Evolutionary conservation across 53 echinoderm and acorn worm species (phyloP).

Genomic region (Holothuria scabra): DNA sequence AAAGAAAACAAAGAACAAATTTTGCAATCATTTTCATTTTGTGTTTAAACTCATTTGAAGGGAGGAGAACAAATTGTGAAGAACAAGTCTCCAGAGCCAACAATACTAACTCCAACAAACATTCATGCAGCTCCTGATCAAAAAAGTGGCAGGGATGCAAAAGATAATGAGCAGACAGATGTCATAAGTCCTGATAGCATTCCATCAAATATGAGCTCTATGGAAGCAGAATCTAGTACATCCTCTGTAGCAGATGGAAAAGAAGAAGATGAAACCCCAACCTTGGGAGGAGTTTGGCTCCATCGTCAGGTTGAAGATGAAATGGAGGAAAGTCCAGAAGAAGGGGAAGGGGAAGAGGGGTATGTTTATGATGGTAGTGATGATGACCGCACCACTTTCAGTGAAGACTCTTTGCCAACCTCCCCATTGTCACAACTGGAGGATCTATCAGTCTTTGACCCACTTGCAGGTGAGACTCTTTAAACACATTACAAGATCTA

Average conservation of each 20-base stretch:
- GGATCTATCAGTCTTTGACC: slow-evolving; percentile 91
- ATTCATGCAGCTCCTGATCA: background rate
- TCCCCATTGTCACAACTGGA: slow-evolving; percentile 91
- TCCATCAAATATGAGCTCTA: too few species aligned
- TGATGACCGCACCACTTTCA: slow-evolving; percentile 90
- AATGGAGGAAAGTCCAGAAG: slow-evolving; percentile 53
- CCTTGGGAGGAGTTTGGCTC: slow-evolving; percentile 96
- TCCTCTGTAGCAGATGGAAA: too few species aligned
- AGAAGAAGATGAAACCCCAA: too few species aligned
- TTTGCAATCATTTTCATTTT: too few species aligned
- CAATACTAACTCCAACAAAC: slow-evolving; percentile 19
- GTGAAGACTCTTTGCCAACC: slow-evolving; percentile 93
- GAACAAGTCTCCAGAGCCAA: background rate
- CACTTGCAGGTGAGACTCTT: slow-evolving; percentile 67
- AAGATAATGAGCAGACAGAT: too few species aligned
- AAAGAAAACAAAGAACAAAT: too few species aligned
- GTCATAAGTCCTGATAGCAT: too few species aligned
- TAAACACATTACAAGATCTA: background rate
- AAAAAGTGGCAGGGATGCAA: background rate
- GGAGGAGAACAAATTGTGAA: slow-evolving; percentile 1
- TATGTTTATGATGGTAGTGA: slow-evolving; percentile 80
- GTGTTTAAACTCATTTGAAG: background rate
- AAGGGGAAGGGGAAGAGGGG: slow-evolving; percentile 50
- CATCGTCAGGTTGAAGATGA: slow-evolving; percentile 85
- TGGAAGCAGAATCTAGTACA: too few species aligned